Evolutionary conservation across 2,888 invertebrate genomes (phyloP).

Genomic region (Sericinus montela): DNA sequence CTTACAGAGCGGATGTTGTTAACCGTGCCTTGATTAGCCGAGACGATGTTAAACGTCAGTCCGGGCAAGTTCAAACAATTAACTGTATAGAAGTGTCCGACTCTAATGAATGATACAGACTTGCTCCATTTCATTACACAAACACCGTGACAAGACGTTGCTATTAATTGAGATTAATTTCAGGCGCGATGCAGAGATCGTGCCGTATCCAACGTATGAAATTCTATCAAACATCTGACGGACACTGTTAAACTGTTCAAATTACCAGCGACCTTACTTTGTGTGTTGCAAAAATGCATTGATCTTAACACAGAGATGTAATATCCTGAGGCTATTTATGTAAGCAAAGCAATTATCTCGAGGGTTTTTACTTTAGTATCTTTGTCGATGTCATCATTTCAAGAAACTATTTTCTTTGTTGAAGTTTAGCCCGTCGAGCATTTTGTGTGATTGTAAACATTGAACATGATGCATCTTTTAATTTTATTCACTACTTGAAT

Average conservation of each 20-base stretch:
- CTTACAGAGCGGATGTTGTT: conserved; percentile 73
- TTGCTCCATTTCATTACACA: conserved; percentile 72
- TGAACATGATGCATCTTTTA: conserved; percentile 4
- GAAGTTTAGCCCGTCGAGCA: conserved; percentile 2
- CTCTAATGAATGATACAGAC: conserved; percentile 75
- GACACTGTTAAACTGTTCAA: not conserved
- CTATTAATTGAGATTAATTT: conserved; percentile 77
- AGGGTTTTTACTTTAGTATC: conserved; percentile 35
- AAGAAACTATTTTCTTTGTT: conserved; percentile 15
- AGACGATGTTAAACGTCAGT: conserved; percentile 72
- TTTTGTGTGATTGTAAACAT: not conserved
- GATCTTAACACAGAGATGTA: conserved; percentile 47
- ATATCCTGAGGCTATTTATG: conserved; percentile 58
- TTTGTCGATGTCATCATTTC: conserved; percentile 32
- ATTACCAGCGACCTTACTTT: too few species aligned
- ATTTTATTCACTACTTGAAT: conserved; percentile 9
- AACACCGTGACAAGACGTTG: conserved; percentile 72
- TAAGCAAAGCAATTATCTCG: conserved; percentile 27
- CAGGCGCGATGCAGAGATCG: conserved; percentile 27
- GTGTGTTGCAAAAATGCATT: conserved; percentile 37
- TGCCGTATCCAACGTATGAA: conserved; percentile 4
- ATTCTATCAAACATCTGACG: not conserved
- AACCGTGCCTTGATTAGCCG: conserved; percentile 74
- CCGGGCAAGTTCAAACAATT: conserved; percentile 76
- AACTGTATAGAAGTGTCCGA: conserved; percentile 77